Evolutionary conservation across 2,797 vertebrate genomes (phyloP), one percentile per base, ranked within the genome.

Genomic region (Cossypha niveicapilla): DNA sequence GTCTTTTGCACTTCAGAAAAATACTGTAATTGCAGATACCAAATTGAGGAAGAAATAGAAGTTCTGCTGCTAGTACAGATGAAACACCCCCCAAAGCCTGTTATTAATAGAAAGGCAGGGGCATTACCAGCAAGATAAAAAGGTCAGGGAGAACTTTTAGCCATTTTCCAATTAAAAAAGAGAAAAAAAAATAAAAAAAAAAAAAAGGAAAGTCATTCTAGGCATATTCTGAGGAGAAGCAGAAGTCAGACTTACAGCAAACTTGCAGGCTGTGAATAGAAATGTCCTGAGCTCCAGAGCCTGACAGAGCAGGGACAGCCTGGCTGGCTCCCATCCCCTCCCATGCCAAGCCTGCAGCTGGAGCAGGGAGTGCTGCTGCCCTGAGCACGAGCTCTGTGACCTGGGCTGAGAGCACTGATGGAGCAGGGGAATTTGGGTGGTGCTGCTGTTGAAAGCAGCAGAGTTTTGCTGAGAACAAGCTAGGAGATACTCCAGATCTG

Each of bases 1-100:
- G 88, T 77, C 86, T 91, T 83, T 70, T 80, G 88, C 84, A 89
- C 92, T 95, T 95, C 81, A 94, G 86, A 91, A 89, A 82, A 93
- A 65, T 56, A 91, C 86, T 62, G 78, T 93, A 93, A 92, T 86
- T 85, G 92, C 86, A 92, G 86, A 95, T 58, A 83, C 75, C 72
- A 80, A 92, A 88, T 57, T 27, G 84, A 92, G 78, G 66, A 92
- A 92, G 86, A 89, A 95, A 95, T 71, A 80, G 75, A 72, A 91
- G 61, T 17, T 85, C 81, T 94, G 78, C 78, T 82, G 54, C 88
- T 72, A 93, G 86, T 41, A 51, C 84, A 77, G 94, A 80, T 3
- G 1, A 79, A 95, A 83, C 88, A 58, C 50, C 80, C 72, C 72
- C 65, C 68, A 87, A 87, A 94, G 74, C 32, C 86, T 85, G 85